A percentile compares a stretch with the other conserved stretches of the same genome.
These are phyloP conservation scores for Octomys mimax DNA, from an alignment of 2,797 vertebrate species.

Conservation along the genomic window DNA sequence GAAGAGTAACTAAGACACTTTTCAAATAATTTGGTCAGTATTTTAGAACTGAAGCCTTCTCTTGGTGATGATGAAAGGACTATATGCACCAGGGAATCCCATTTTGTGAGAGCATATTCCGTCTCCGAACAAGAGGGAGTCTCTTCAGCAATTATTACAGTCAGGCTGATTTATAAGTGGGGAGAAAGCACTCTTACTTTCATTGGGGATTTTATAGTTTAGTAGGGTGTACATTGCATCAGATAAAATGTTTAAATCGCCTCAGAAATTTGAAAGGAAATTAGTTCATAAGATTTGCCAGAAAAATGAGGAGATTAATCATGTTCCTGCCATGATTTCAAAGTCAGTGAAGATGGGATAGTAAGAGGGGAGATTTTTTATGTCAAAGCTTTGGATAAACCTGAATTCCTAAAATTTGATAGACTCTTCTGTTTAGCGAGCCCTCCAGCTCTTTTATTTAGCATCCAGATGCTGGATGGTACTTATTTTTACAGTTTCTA, in stretches of 20 bases:
- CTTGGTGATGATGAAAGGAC: neutral
- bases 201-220: neutral
- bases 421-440: neutral
- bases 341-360: neutral
- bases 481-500: neutral
- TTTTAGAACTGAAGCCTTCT: neutral
- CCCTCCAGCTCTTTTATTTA: neutral
- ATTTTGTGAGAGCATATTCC: neutral
- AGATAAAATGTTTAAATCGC: neutral
- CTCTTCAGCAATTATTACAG: neutral
- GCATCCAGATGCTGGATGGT: neutral
- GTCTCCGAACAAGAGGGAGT: neutral
- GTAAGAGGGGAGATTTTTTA: neutral
- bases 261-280: conserved; percentile 16
- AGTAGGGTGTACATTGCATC: neutral
- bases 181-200: neutral
- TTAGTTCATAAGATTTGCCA: neutral
- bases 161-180: neutral
- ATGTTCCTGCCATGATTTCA: neutral
- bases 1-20: neutral
- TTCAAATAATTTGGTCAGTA: conserved; percentile 20
- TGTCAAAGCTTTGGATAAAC: neutral
- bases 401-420: neutral
- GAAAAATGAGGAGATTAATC: neutral
- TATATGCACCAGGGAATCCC: neutral